Percentiles rank a stretch among this genome's conserved stretches.
phyloP scores from a whole-genome alignment of 2,113 vertebrate genomes.

The Opisthocomus hoazin region DNA sequence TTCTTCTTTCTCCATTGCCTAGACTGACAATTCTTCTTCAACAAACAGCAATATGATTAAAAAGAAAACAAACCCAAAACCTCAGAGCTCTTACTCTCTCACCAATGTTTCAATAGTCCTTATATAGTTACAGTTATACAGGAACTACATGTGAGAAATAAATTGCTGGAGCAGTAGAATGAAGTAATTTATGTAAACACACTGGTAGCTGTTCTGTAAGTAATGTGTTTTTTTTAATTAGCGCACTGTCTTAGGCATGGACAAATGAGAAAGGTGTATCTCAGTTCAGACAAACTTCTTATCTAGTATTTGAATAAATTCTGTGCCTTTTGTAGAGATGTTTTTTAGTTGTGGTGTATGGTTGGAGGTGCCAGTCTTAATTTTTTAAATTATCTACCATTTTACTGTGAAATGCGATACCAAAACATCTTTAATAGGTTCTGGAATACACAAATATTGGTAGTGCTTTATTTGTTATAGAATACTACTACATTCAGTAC shows the following conservation, averaged over 20 bases:
- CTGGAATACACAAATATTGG: not conserved
- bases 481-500: fast-evolving
- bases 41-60: not conserved
- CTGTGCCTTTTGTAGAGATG: not conserved
- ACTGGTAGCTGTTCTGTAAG: not conserved
- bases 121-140: not conserved
- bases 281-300: not conserved
- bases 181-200: not conserved
- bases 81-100: not conserved
- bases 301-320: not conserved
- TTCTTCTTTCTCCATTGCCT: not conserved
- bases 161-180: not conserved
- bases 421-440: not conserved
- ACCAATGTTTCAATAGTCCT: not conserved
- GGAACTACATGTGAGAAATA: not conserved
- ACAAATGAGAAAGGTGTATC: not conserved
- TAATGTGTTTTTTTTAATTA: not conserved
- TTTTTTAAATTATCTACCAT: not conserved
- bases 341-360: not conserved
- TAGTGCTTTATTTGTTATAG: not conserved
- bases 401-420: not conserved
- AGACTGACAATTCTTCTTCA: not conserved
- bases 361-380: not conserved
- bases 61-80: not conserved
- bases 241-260: not conserved